Conservation (phyloP, 2,797 vertebrate genomes). For the Poliocrania exsul region DNA sequence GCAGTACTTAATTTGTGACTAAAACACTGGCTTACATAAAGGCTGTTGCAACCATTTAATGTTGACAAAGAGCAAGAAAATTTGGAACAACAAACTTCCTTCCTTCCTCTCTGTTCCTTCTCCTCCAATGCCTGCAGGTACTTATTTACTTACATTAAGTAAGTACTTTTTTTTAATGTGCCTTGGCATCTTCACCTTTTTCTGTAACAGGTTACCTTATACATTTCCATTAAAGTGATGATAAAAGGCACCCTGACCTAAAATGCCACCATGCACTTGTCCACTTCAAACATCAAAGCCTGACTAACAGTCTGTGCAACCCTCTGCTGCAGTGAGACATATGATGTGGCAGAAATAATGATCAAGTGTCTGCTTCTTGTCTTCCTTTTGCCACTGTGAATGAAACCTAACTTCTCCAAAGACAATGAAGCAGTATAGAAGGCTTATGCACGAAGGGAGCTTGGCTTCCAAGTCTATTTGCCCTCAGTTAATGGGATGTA, state of each 20-base stretch:
- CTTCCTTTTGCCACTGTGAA: background rate
- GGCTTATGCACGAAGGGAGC: background rate
- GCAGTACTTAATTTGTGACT: background rate
- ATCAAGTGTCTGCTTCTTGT: slow-evolving; percentile 28
- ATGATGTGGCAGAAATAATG: slow-evolving; percentile 18
- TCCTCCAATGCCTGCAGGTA: background rate
- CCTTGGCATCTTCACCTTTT: slow-evolving; percentile 2
- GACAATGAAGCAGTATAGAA: background rate
- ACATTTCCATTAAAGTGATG: background rate
- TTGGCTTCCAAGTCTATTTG: background rate
- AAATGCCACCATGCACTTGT: background rate
- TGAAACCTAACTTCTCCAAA: slow-evolving; percentile 25
- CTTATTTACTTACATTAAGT: background rate
- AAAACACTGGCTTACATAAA: background rate
- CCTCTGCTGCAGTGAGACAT: background rate
- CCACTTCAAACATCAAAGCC: slow-evolving; percentile 41
- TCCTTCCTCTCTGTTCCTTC: background rate
- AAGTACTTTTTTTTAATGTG: background rate
- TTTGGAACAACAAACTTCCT: background rate
- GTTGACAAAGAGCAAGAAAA: background rate
- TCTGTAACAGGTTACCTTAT: background rate
- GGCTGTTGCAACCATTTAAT: background rate
- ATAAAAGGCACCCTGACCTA: slow-evolving; percentile 6
- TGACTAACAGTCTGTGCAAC: background rate
- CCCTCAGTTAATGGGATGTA: background rate